These are phyloP conservation scores for Synanthedon myopaeformis DNA, from an alignment of 2,888 invertebrate genomes.

Conservation along the genomic window DNA sequence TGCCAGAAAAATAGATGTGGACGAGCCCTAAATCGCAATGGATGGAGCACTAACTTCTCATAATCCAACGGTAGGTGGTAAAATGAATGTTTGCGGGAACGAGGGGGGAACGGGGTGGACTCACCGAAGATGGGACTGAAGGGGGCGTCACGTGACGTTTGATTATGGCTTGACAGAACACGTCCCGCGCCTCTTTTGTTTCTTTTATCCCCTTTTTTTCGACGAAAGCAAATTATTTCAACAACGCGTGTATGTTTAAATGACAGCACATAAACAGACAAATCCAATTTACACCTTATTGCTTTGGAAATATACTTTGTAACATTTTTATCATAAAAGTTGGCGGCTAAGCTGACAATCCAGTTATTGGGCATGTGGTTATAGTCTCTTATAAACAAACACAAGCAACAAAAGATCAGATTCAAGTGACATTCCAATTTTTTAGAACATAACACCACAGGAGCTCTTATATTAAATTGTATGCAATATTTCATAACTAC, in stretches of 20 bases:
- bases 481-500: too few relatives aligned
- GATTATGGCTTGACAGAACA: slow-evolving; percentile 42
- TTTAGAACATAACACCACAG: too few relatives aligned
- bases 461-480: too few relatives aligned
- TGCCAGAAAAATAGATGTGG: not conserved
- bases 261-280: not conserved
- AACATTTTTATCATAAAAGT: not conserved
- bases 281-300: not conserved
- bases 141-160: slow-evolving; percentile 20
- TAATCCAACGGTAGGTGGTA: slow-evolving; percentile 30
- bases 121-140: not conserved
- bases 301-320: not conserved
- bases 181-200: slow-evolving; percentile 30
- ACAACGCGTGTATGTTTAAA: not conserved
- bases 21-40: slow-evolving; percentile 2
- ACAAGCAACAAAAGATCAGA: too few relatives aligned
- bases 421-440: too few relatives aligned
- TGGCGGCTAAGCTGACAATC: too few relatives aligned
- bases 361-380: too few relatives aligned
- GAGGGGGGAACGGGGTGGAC: not conserved
- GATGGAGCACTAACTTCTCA: slow-evolving; percentile 20
- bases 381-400: too few relatives aligned
- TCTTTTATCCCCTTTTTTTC: slow-evolving; percentile 6
- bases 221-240: not conserved
- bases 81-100: slow-evolving; percentile 24